Base-by-base conservation (phyloP, 2,888 invertebrate species). In the Monopis laevigella region DNA sequence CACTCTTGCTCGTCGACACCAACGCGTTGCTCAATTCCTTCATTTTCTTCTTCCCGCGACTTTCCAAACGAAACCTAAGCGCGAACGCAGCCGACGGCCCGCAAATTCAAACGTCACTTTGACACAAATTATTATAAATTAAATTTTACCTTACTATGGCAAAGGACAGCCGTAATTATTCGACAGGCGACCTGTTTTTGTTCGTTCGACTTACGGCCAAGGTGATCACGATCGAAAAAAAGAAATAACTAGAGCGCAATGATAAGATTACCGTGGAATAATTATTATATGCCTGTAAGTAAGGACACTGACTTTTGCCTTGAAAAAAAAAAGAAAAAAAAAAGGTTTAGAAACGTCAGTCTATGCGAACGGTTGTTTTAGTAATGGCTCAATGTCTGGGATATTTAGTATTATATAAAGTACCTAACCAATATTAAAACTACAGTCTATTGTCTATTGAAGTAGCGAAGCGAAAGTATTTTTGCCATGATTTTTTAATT, bases 41-140 rank as follows among this genome's bases (percentile, higher is more conserved):
- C 77, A 78, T 77, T 52, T 43, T 66, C 52, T 46, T n/a, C n/a
- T n/a, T 32, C 16, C 32, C n/a, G 12, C 28, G n/a, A n/a, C n/a
- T n/a, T n/a, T n/a, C n/a, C n/a, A n/a, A n/a, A n/a, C n/a, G n/a
- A n/a, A n/a, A n/a, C n/a, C n/a, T 13, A 32, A 17, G 7, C 32
- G 14, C 32, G 32, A 14, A n/a, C 29, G 12, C 3, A 11, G 43
- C 45, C 44, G 46, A 50, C 14, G 32, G 68, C 63, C 66, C 75
- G 74, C 69, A 62, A 56, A 10, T 65, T 62, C 48, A 57, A 60
- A 71, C 65, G 74, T 75, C 74, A 75, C 71, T 72, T 67, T 71
- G 70, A 70, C 69, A 69, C 51, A 52, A 54, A 51, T 48, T 17
- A 8, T n/a, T n/a, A n/a, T 8, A 32, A 32, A 4, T 48, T 41